phyloP scores from a whole-genome alignment of 2,888 invertebrate species.

The Ypsolopha sequella region DNA sequence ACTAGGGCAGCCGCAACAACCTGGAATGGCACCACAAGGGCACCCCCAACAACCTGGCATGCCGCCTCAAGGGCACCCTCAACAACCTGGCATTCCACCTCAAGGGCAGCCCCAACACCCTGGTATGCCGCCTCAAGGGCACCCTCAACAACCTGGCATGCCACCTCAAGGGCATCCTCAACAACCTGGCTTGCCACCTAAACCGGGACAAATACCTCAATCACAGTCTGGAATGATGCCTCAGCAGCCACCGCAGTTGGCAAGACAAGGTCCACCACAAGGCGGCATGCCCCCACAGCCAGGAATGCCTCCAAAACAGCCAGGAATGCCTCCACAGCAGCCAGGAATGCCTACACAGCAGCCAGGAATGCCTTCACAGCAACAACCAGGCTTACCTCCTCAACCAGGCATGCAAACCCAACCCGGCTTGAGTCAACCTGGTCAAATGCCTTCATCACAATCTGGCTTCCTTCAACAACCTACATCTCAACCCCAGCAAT shows the following conservation, averaged over 20 bases:
- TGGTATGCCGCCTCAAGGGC: slow-evolving; percentile 6
- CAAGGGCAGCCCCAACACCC: slow-evolving; percentile 2
- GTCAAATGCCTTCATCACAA: slow-evolving; percentile 9
- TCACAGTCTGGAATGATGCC: slow-evolving; percentile 8
- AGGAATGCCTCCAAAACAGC: slow-evolving; percentile 2
- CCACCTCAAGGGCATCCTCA: slow-evolving; percentile 15
- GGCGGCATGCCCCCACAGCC: slow-evolving; percentile 3
- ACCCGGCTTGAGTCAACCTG: slow-evolving; percentile 9
- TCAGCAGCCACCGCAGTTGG: slow-evolving; percentile 7
- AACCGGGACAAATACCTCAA: slow-evolving; percentile 5
- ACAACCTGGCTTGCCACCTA: slow-evolving; percentile 15
- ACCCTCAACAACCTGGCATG: slow-evolving; percentile 7
- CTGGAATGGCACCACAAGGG: slow-evolving; percentile 8
- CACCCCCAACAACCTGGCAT: slow-evolving; percentile 1
- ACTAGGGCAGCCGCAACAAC: slow-evolving; percentile 7
- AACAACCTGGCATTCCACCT: slow-evolving; percentile 8
- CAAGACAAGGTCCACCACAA: too few relatives aligned
- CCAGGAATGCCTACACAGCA: slow-evolving; percentile 5
- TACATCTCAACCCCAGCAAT: slow-evolving; percentile 10
- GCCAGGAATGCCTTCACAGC: slow-evolving; percentile 10
- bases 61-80: slow-evolving; percentile 6
- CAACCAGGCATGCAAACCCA: slow-evolving; percentile 15
- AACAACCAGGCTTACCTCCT: slow-evolving; percentile 7
- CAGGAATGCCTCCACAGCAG: not conserved
- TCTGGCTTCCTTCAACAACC: slow-evolving; percentile 12